A percentile compares a stretch with the other conserved stretches of the same genome.
These are phyloP conservation scores for Temnothorax longispinosus DNA, from an alignment of 1,140 invertebrate species.

Conservation along the genomic window DNA sequence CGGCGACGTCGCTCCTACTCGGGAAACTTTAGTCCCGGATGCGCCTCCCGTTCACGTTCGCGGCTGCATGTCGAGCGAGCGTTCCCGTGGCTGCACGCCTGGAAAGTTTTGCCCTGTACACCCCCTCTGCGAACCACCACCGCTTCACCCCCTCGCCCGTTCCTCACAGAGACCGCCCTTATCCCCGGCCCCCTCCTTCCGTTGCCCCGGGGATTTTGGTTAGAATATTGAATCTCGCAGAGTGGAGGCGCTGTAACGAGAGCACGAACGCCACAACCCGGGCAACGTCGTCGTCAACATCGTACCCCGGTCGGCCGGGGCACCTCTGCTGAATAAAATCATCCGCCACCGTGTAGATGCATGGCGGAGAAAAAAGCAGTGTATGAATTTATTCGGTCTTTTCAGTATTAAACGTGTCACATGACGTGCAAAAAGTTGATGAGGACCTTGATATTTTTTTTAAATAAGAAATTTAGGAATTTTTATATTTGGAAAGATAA, in stretches of 20 bases:
- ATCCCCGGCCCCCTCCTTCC: conserved; percentile 55
- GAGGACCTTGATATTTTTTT: background rate
- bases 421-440: background rate
- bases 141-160: conserved; percentile 23
- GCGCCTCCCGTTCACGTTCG: conserved; percentile 63
- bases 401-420: background rate
- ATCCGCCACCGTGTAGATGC: conserved; percentile 48
- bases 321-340: conserved; percentile 69
- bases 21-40: conserved; percentile 80
- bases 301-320: conserved; percentile 60
- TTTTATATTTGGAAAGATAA: background rate
- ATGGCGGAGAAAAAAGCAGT: conserved; percentile 7
- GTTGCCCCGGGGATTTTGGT: conserved; percentile 85
- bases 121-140: conserved; percentile 47
- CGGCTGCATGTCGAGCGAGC: conserved; percentile 54
- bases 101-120: conserved; percentile 81
- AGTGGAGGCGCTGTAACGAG: conserved; percentile 84
- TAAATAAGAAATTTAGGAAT: background rate
- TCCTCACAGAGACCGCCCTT: conserved; percentile 28
- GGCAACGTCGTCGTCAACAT: conserved; percentile 61
- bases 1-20: conserved; percentile 52
- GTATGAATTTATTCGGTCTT: conserved; percentile 15
- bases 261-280: conserved; percentile 72
- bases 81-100: conserved; percentile 72
- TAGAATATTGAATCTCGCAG: conserved; percentile 85